Evolutionary conservation across 2,888 invertebrate genomes (phyloP).

Genomic region (Leucozona laternaria): DNA sequence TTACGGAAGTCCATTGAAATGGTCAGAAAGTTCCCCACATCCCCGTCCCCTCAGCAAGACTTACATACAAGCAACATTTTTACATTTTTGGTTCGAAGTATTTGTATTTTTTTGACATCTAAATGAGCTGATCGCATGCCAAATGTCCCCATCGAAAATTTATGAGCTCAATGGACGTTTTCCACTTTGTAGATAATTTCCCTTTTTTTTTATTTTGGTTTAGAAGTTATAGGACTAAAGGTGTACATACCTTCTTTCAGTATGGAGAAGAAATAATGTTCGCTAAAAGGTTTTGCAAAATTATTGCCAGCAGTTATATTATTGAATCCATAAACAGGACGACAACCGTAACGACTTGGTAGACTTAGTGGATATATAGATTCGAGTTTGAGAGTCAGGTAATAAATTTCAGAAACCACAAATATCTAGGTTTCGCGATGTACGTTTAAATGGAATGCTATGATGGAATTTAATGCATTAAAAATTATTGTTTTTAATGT

Average conservation of each 20-base stretch:
- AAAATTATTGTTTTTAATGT: not conserved
- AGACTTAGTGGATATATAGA: not conserved
- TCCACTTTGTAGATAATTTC: constrained; percentile 46
- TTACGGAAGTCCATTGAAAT: constrained; percentile 67
- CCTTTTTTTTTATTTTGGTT: constrained; percentile 38
- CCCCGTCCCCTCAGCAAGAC: not conserved
- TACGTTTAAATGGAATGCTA: not conserved
- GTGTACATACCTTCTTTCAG: not conserved
- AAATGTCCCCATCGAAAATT: constrained; percentile 50
- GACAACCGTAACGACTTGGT: not conserved
- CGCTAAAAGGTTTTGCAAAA: constrained; percentile 64
- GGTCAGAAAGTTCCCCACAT: constrained; percentile 17
- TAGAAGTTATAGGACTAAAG: not conserved
- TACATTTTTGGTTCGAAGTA: constrained; percentile 25
- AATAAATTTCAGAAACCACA: constrained; percentile 6
- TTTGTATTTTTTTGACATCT: constrained; percentile 59
- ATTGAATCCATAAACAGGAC: constrained; percentile 40
- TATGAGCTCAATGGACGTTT: constrained; percentile 49
- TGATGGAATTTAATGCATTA: not conserved
- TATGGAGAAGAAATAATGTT: constrained; percentile 23
- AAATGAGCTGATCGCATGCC: constrained; percentile 73
- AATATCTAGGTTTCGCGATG: not conserved
- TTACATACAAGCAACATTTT: not conserved
- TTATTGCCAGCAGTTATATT: constrained; percentile 30
- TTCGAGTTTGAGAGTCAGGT: not conserved